A percentile compares a stretch with the other conserved stretches of the same genome.
Conservation (phyloP, 2,113 vertebrate species). For the Aphyosemion australe region DNA sequence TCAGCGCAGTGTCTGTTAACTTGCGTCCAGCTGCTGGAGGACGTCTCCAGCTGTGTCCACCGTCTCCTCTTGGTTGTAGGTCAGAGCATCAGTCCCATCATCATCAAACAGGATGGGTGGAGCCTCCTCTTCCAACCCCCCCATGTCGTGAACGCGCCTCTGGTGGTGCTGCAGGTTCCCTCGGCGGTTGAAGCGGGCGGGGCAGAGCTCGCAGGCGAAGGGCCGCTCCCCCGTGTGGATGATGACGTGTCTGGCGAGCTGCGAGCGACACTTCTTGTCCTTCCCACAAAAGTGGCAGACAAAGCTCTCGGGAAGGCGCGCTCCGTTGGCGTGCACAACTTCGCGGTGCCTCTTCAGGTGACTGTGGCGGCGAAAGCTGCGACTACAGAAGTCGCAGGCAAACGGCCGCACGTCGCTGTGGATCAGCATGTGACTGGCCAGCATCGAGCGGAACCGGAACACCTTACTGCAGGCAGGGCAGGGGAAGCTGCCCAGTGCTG, state of each 20-base stretch:
- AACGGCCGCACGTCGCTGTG: constrained; percentile 61
- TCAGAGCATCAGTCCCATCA: neutral
- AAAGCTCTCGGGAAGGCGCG: constrained; percentile 41
- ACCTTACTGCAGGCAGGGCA: constrained; percentile 52
- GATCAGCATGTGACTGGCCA: constrained; percentile 50
- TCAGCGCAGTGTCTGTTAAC: no score
- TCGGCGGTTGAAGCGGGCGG: constrained; percentile 57
- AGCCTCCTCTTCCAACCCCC: neutral
- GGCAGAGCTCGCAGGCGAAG: constrained; percentile 55
- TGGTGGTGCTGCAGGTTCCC: constrained; percentile 71
- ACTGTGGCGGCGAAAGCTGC: constrained; percentile 62
- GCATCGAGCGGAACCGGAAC: constrained; percentile 56
- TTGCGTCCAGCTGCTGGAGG: neutral
- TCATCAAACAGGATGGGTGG: constrained; percentile 54
- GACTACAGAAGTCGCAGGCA: constrained; percentile 62
- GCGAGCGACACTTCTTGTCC: constrained; percentile 73
- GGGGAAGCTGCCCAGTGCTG: neutral
- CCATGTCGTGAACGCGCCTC: constrained; percentile 57
- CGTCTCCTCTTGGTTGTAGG: constrained; percentile 56
- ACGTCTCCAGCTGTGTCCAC: accelerated
- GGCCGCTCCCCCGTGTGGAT: constrained; percentile 69
- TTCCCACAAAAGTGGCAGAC: constrained; percentile 64
- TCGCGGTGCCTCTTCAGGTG: constrained; percentile 65
- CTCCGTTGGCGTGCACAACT: constrained; percentile 61
- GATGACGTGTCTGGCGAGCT: constrained; percentile 64